Evolutionary conservation across 2,888 invertebrate genomes (phyloP), one percentile per base, ranked within the genome.

Genomic region (Gymnoscelis rufifasciata): DNA sequence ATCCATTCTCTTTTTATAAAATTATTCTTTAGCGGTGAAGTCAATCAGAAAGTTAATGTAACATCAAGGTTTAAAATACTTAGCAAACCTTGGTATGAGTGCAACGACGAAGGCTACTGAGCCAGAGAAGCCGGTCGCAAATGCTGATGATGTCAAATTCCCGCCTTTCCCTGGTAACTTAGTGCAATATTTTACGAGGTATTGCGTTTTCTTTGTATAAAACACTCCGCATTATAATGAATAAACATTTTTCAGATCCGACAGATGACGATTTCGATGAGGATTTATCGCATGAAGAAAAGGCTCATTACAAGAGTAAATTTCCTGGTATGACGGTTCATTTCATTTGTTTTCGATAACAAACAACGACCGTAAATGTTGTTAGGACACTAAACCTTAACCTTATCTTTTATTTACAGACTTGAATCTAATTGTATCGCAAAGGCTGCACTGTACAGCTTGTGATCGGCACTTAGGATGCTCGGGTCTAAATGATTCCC

Each of bases 391-490:
- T 23, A 11, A 19, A 19, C 12, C n/a, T 0, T 27, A 30, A 15
- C 33, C 33, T 8, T 11, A 19, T 15, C 19, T 23, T 19, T n/a
- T 46, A 41, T 45, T 48, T 88, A 51, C 83, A 89, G 92, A 91
- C 63, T 79, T 93, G 24, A 90, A 91, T 56, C 57, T 76, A 6
- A 84, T 94, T 15, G 89, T 91, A 45, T 88, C 81, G 52, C 80
- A 89, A 12, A 90, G 89, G 60, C 79, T 94, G 29, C 94, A 95
- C 63, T 95, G 95, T 64, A 92, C 94, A 7, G 91, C 93, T 4
- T 95, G 95, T 66, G 93, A 94, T 62, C 79, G 89, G 8, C 95
- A 95, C 66, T 88, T 95, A 61, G 95, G 95, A 24, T 92, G 92
- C 46, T 91, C 93, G 0, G 90, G 92, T 1, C 79, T 88, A 1